Conservation (phyloP, 2,797 vertebrate genomes). For the Chloroceryle inda region DNA sequence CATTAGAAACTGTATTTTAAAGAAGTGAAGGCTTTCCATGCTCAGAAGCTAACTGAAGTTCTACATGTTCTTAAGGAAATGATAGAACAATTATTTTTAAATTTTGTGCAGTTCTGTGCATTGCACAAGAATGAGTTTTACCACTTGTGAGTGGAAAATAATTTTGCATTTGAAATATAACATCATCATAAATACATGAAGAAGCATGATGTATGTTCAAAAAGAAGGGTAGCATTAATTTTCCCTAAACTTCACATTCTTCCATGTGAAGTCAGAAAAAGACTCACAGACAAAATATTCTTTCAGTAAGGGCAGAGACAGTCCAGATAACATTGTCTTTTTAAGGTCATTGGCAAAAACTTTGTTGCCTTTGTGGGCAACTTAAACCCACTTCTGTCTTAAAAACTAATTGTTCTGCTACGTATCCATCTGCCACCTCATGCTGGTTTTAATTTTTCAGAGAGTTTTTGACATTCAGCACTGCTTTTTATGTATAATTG, state of each 20-base stretch:
- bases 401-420: neutral
- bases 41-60: neutral
- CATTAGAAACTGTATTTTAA: neutral
- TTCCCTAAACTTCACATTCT: too few relatives aligned
- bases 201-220: too few relatives aligned
- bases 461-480: neutral
- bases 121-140: neutral
- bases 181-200: too few relatives aligned
- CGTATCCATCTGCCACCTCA: neutral
- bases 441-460: neutral
- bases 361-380: neutral
- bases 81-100: neutral
- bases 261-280: too few relatives aligned
- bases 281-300: too few relatives aligned
- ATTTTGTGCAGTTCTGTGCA: neutral
- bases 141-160: neutral
- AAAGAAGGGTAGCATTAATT: too few relatives aligned
- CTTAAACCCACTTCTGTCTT: neutral
- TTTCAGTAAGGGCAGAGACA: too few relatives aligned
- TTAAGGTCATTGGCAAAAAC: neutral
- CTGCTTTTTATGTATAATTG: neutral
- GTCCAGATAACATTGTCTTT: too few relatives aligned
- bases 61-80: neutral
- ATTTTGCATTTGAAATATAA: neutral
- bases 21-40: neutral